Percentiles rank a stretch among this genome's conserved stretches.
Evolutionary conservation across 2,888 invertebrate genomes (phyloP).

Genomic region (Sinelater perroti): DNA sequence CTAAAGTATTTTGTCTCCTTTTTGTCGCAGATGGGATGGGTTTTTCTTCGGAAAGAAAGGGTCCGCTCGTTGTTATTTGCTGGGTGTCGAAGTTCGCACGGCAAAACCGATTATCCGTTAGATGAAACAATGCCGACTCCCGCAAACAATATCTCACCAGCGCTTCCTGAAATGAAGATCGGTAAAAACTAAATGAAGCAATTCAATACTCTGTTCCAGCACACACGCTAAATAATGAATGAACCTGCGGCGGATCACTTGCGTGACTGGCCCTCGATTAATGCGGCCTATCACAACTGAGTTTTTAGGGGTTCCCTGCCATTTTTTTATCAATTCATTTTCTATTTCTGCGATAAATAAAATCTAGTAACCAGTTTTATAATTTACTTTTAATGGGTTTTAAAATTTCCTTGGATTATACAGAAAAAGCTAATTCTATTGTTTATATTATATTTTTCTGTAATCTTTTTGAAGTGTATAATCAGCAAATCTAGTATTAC

Average conservation of each 20-base stretch:
- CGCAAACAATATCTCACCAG: conserved; percentile 38
- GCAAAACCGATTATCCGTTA: conserved; percentile 45
- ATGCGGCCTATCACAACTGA: conserved; percentile 24
- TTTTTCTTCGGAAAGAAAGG: conserved; percentile 40
- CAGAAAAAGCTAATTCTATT: too few relatives aligned
- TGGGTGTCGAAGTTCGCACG: conserved; percentile 45
- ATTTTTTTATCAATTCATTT: conserved; percentile 13
- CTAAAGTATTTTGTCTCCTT: conserved; percentile 45
- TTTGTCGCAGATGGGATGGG: conserved; percentile 38
- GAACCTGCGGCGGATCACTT: conserved; percentile 28
- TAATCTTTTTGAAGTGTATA: too few relatives aligned
- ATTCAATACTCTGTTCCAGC: conserved; percentile 36
- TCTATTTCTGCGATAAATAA: background rate
- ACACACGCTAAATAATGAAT: conserved; percentile 38
- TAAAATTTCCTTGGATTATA: too few relatives aligned
- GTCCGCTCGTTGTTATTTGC: conserved; percentile 42
- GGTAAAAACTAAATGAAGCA: conserved; percentile 39
- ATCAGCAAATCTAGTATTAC: too few relatives aligned
- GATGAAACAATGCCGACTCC: conserved; percentile 41
- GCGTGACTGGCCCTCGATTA: conserved; percentile 35
- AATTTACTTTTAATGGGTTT: too few relatives aligned
- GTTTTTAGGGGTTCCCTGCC: conserved; percentile 10
- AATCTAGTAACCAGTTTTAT: background rate
- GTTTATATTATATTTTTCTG: too few relatives aligned
- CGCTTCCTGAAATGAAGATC: conserved; percentile 37